phyloP scores from a whole-genome alignment of 2,113 vertebrate species.

The Eudyptes chrysolophus region DNA sequence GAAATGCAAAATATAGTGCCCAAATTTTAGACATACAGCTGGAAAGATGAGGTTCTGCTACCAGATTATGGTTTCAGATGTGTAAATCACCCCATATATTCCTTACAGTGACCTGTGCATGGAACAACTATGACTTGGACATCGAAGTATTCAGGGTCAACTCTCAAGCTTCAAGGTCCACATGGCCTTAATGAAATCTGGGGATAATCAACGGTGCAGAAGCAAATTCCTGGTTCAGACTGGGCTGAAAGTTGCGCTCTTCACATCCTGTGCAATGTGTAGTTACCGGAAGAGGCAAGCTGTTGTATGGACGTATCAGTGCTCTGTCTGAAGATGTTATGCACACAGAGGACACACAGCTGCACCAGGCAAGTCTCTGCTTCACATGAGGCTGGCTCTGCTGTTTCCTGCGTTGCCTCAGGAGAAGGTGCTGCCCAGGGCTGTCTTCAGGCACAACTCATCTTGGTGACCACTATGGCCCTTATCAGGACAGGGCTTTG shows the following conservation, averaged over 20 bases:
- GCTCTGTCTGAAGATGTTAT: background rate
- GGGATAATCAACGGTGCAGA: background rate
- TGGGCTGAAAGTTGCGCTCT: background rate
- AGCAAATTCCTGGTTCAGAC: background rate
- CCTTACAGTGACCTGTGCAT: background rate
- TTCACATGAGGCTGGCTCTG: background rate
- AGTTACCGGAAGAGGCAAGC: background rate
- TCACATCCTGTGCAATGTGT: background rate
- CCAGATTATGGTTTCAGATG: background rate
- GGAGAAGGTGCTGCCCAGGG: slow-evolving; percentile 27
- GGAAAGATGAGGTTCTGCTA: background rate
- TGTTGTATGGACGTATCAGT: accelerated
- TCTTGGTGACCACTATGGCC: background rate
- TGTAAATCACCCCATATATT: background rate
- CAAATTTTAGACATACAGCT: background rate
- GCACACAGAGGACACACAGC: background rate
- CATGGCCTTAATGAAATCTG: background rate
- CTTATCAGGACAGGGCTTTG: background rate
- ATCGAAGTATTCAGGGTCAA: background rate
- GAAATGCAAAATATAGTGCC: background rate
- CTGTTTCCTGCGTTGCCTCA: background rate
- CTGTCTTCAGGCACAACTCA: slow-evolving; percentile 14
- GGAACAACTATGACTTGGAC: background rate
- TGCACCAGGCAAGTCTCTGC: background rate
- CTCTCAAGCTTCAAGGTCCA: background rate